A percentile compares a stretch with the other conserved stretches of the same genome.
Evolutionary conservation across 2,797 vertebrate species (phyloP).

Genomic region (Oryzias dopingdopingensis): DNA sequence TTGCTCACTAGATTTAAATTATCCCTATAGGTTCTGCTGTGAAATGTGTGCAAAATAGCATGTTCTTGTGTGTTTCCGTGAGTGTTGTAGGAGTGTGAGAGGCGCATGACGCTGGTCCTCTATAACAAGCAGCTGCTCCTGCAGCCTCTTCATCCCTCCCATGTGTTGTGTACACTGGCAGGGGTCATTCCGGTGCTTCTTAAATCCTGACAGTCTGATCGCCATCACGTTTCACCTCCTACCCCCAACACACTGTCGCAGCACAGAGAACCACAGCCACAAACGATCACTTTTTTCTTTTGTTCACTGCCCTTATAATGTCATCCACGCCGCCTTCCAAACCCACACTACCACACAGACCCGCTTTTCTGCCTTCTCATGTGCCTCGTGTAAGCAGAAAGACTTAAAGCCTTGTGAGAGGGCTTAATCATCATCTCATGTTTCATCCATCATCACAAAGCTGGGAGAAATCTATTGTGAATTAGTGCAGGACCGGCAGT

Average conservation of each 20-base stretch:
- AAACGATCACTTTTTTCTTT: conserved; percentile 4
- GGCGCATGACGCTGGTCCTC: background rate
- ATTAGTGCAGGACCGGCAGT: conserved; percentile 41
- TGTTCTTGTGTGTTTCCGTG: background rate
- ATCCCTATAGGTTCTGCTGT: conserved; percentile 12
- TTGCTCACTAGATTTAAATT: conserved; percentile 64
- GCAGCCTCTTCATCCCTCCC: conserved; percentile 36
- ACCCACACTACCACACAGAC: background rate
- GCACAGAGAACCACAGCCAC: background rate
- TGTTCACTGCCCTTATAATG: conserved; percentile 6
- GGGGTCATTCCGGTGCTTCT: conserved; percentile 55
- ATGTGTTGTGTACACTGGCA: conserved; percentile 48
- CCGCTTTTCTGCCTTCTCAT: conserved; percentile 1
- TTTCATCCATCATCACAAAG: conserved; percentile 50
- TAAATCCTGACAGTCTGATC: conserved; percentile 74
- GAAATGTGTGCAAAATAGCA: background rate
- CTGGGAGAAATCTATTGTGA: conserved; percentile 51
- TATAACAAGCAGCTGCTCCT: conserved; percentile 51
- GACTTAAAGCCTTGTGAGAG: conserved; percentile 10
- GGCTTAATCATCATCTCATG: conserved; percentile 39
- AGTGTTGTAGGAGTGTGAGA: background rate
- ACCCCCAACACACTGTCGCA: conserved; percentile 56
- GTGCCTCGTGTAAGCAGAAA: conserved; percentile 6
- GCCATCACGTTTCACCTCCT: conserved; percentile 70
- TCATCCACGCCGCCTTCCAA: conserved; percentile 10